Conservation (phyloP, 1,140 invertebrate genomes). For the Neodiprion fabricii region DNA sequence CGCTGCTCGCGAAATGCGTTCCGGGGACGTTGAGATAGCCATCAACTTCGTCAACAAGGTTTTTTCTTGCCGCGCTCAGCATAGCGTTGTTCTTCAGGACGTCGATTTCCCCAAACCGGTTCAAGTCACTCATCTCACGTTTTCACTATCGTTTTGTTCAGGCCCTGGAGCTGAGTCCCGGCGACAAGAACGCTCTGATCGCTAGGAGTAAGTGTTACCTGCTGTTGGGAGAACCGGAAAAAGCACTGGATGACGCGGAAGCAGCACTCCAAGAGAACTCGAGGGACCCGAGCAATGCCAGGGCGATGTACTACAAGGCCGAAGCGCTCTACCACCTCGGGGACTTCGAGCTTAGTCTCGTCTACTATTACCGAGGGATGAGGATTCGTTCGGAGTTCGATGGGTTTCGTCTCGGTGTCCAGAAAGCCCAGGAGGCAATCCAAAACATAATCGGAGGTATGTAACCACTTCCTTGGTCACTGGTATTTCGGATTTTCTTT, state of each 20-base stretch:
- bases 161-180: constrained; percentile 86
- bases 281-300: constrained; percentile 79
- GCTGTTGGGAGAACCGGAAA: constrained; percentile 83
- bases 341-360: constrained; percentile 91
- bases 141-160: constrained; percentile 57
- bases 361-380: constrained; percentile 89
- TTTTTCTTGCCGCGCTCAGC: not conserved
- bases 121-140: not conserved
- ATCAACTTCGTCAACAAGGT: constrained; percentile 84
- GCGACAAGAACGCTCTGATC: constrained; percentile 85
- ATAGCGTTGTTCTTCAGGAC: not conserved
- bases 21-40: constrained; percentile 73
- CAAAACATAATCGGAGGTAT: constrained; percentile 86
- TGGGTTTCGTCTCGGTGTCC: constrained; percentile 87
- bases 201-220: constrained; percentile 89
- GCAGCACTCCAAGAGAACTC: constrained; percentile 67
- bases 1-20: constrained; percentile 75
- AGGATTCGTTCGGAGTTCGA: constrained; percentile 84
- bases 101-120: not conserved
- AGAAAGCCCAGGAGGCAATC: constrained; percentile 94
- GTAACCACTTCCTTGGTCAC: constrained; percentile 2
- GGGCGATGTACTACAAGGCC: constrained; percentile 90
- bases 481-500: not conserved
- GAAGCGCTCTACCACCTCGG: constrained; percentile 92
- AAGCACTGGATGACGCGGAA: constrained; percentile 86